Percentiles rank a stretch among this genome's conserved stretches.
These are phyloP conservation scores for Sepiola atlantica DNA, from an alignment of 2,888 invertebrate species.

Conservation along the genomic window DNA sequence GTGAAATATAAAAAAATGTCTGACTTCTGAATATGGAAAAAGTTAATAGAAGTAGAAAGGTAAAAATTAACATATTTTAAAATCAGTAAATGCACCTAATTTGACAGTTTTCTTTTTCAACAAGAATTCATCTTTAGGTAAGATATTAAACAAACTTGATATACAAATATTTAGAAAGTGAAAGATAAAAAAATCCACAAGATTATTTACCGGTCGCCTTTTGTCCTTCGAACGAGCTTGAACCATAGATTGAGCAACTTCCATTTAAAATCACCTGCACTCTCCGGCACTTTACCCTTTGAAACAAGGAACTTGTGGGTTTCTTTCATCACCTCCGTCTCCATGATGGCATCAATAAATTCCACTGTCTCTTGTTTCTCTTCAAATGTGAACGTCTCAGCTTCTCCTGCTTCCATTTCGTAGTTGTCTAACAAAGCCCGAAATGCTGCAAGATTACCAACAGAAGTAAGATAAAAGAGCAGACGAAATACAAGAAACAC, in stretches of 20 bases:
- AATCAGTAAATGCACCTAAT: not conserved
- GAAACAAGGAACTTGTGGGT: constrained; percentile 70
- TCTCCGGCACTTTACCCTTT: constrained; percentile 63
- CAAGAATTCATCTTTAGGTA: not conserved
- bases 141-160: not conserved
- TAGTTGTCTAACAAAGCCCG: constrained; percentile 73
- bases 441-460: constrained; percentile 67
- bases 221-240: constrained; percentile 67
- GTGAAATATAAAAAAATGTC: too few relatives aligned
- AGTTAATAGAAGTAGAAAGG: too few relatives aligned
- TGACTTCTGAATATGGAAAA: too few relatives aligned
- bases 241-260: constrained; percentile 73
- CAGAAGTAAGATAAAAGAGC: not conserved
- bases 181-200: not conserved
- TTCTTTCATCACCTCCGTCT: constrained; percentile 73
- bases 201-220: constrained; percentile 63
- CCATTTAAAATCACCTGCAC: constrained; percentile 67
- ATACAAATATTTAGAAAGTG: not conserved
- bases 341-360: constrained; percentile 71
- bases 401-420: constrained; percentile 66
- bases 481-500: not conserved
- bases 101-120: too few relatives aligned
- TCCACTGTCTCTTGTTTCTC: constrained; percentile 70
- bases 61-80: too few relatives aligned
- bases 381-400: constrained; percentile 69